Percentiles rank a stretch among this genome's conserved stretches.
Evolutionary conservation across 2,797 vertebrate genomes (phyloP).

Genomic region (Notamacropus eugenii): DNA sequence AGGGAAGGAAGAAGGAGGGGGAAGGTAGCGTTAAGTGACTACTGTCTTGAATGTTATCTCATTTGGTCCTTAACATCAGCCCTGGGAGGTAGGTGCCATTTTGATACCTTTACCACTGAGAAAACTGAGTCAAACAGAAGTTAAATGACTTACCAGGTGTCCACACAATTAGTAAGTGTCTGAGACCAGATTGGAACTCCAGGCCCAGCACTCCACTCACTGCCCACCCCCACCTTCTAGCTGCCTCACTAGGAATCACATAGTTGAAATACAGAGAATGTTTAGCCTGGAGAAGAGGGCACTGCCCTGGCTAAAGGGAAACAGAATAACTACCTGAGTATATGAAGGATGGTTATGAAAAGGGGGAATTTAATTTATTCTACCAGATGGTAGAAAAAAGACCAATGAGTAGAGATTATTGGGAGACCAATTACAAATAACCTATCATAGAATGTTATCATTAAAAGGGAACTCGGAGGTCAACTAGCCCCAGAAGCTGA

Average conservation of each 20-base stretch:
- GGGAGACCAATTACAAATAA: background rate
- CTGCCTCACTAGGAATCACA: background rate
- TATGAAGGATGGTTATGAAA: background rate
- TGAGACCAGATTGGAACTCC: background rate
- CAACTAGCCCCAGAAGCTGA: background rate
- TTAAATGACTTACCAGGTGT: background rate
- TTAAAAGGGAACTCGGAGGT: background rate
- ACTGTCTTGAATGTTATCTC: background rate
- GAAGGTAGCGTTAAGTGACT: background rate
- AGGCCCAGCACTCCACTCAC: background rate
- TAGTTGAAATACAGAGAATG: background rate
- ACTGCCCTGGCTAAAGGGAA: background rate
- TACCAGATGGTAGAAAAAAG: background rate
- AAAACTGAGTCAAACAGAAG: background rate
- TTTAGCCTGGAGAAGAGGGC: background rate
- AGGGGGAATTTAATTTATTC: background rate
- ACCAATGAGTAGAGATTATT: background rate
- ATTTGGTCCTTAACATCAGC: background rate
- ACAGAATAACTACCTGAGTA: background rate
- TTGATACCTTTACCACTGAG: background rate
- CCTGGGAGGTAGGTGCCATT: background rate
- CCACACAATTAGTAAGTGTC: too few relatives aligned
- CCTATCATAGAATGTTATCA: background rate
- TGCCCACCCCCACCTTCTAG: background rate
- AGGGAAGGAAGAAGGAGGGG: background rate